These are phyloP conservation scores for Aplocera efformata DNA, from an alignment of 2,888 invertebrate genomes.

Conservation along the genomic window DNA sequence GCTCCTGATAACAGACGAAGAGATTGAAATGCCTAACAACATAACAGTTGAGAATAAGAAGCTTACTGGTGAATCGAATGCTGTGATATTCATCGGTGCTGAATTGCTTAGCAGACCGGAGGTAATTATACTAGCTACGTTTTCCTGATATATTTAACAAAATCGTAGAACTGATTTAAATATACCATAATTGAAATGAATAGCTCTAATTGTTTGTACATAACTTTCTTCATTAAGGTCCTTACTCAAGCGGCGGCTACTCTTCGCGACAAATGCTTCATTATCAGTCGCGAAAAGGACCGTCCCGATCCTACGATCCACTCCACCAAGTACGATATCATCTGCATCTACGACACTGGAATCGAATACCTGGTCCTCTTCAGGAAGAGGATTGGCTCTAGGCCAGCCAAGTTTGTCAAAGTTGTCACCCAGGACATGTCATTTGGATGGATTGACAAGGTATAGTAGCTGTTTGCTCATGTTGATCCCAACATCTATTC, in stretches of 20 bases:
- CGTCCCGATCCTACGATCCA: slow-evolving; percentile 65
- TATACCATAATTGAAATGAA: too few relatives aligned
- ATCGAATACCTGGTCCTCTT: slow-evolving; percentile 77
- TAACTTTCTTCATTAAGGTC: slow-evolving; percentile 39
- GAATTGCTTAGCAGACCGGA: slow-evolving; percentile 72
- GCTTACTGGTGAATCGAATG: slow-evolving; percentile 73
- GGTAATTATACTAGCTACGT: slow-evolving; percentile 41
- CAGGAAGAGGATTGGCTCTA: slow-evolving; percentile 66
- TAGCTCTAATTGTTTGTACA: background rate
- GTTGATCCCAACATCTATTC: too few relatives aligned
- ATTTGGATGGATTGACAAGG: slow-evolving; percentile 77
- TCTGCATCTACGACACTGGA: slow-evolving; percentile 70
- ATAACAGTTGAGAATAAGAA: slow-evolving; percentile 83
- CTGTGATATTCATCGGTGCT: slow-evolving; percentile 74
- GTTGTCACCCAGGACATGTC: slow-evolving; percentile 56
- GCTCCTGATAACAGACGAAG: slow-evolving; percentile 75
- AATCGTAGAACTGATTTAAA: background rate
- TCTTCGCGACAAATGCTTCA: slow-evolving; percentile 80
- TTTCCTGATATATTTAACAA: background rate
- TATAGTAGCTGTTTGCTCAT: slow-evolving; percentile 12
- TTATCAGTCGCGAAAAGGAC: slow-evolving; percentile 80
- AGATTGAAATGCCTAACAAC: slow-evolving; percentile 65
- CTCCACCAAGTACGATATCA: slow-evolving; percentile 68
- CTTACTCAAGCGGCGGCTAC: slow-evolving; percentile 67
- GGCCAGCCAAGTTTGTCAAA: slow-evolving; percentile 70